Evolutionary conservation across 2,797 vertebrate genomes (phyloP).

Genomic region (Cirrhinus mrigala): DNA sequence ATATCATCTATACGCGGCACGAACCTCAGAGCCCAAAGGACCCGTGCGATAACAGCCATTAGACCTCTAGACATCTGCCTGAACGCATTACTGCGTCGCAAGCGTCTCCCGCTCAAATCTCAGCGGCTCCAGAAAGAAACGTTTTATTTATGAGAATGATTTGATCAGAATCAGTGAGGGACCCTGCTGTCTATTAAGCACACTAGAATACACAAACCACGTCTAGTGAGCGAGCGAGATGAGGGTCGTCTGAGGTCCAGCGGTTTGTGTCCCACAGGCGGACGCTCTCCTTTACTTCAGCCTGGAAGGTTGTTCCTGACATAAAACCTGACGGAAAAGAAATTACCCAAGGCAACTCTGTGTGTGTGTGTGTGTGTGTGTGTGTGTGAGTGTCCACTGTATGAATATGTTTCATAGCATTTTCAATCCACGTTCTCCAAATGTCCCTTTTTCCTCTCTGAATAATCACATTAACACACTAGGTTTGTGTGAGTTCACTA

Average conservation of each 20-base stretch:
- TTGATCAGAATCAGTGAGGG: conserved; percentile 37
- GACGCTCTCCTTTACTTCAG: neutral
- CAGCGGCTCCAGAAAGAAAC: neutral
- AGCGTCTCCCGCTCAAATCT: neutral
- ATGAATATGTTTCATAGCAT: neutral
- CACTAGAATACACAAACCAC: conserved; percentile 33
- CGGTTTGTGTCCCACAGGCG: conserved; percentile 16
- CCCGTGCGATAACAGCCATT: neutral
- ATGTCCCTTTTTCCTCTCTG: neutral
- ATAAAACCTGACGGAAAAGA: neutral
- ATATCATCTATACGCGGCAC: neutral
- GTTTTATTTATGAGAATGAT: neutral
- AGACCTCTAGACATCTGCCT: conserved; percentile 24
- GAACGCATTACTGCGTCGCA: neutral
- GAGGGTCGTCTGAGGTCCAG: conserved; percentile 15
- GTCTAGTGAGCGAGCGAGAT: conserved; percentile 15
- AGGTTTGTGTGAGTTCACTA: neutral
- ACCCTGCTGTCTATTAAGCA: conserved; percentile 11
- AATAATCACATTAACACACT: neutral
- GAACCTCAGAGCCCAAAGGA: conserved; percentile 12
- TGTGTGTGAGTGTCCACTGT: neutral
- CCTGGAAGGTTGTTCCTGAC: neutral
- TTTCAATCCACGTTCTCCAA: neutral
- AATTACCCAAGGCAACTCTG: neutral
- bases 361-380: no score